These are phyloP conservation scores for Benitochromis conjunctus DNA, from an alignment of 2,113 vertebrate genomes.

Conservation along the genomic window DNA sequence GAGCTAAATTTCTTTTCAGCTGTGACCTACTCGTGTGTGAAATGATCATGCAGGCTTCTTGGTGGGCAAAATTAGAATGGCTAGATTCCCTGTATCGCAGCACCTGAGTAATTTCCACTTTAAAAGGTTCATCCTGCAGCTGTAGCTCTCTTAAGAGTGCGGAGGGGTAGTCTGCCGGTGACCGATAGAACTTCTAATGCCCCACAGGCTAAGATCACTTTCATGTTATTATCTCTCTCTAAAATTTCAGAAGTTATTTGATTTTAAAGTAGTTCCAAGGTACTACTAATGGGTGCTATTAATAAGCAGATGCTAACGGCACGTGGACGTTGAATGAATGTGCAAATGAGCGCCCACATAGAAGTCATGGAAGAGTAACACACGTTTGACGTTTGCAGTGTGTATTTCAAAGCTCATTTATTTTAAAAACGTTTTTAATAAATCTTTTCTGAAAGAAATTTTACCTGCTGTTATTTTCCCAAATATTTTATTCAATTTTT, in stretches of 20 bases:
- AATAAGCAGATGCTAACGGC: background rate
- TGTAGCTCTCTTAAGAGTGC: background rate
- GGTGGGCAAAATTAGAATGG: background rate
- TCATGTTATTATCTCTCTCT: slow-evolving; percentile 41
- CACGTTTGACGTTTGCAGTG: background rate
- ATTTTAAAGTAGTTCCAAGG: slow-evolving; percentile 1
- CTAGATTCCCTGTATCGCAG: background rate
- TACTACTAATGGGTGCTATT: background rate
- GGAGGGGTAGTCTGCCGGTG: slow-evolving; percentile 12
- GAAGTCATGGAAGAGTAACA: background rate
- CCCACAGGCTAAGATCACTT: slow-evolving; percentile 13
- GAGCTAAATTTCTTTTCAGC: slow-evolving; percentile 6
- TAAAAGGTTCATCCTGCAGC: background rate
- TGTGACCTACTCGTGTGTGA: slow-evolving; percentile 24
- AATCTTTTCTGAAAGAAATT: no score
- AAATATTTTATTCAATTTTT: background rate
- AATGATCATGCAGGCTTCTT: slow-evolving; percentile 2
- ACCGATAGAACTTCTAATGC: slow-evolving; percentile 34
- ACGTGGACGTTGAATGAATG: background rate
- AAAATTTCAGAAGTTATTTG: slow-evolving; percentile 16
- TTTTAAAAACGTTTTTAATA: background rate
- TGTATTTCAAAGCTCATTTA: background rate
- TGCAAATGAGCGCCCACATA: background rate
- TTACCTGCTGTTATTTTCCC: no score
- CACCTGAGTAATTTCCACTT: slow-evolving; percentile 22